A percentile compares a stretch with the other conserved stretches of the same genome.
phyloP scores from a whole-genome alignment of 2,113 vertebrate species.

The Saccopteryx leptura region DNA sequence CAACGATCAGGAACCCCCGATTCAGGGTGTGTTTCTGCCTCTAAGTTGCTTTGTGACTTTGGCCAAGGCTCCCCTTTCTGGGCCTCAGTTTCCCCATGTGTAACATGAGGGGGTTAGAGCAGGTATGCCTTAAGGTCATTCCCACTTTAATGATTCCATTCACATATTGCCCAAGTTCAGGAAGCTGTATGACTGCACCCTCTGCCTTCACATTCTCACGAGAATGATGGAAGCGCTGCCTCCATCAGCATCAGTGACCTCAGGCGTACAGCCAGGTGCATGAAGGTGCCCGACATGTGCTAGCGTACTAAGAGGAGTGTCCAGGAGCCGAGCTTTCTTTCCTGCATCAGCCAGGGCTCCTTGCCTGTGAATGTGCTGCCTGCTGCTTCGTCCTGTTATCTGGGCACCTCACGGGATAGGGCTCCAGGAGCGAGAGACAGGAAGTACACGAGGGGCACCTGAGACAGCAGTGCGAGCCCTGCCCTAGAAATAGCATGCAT shows the following conservation, averaged over 20 bases:
- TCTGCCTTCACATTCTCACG: not conserved
- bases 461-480: not conserved
- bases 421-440: not conserved
- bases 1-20: not conserved
- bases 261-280: fast-evolving
- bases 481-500: not conserved
- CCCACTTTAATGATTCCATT: not conserved
- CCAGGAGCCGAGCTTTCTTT: not conserved
- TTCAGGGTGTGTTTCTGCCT: not conserved
- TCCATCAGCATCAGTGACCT: not conserved
- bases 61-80: not conserved
- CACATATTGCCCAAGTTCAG: not conserved
- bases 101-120: not conserved
- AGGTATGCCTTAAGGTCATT: not conserved
- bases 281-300: fast-evolving
- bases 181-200: not conserved
- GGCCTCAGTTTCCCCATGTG: not conserved
- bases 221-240: not conserved
- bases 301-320: not conserved
- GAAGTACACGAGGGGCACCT: not conserved
- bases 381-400: not conserved
- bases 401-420: not conserved
- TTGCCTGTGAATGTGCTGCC: not conserved
- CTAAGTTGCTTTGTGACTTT: not conserved
- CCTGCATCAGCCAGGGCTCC: not conserved